Conservation (phyloP, 2,797 vertebrate genomes). For the Chaenodraco wilsoni region DNA sequence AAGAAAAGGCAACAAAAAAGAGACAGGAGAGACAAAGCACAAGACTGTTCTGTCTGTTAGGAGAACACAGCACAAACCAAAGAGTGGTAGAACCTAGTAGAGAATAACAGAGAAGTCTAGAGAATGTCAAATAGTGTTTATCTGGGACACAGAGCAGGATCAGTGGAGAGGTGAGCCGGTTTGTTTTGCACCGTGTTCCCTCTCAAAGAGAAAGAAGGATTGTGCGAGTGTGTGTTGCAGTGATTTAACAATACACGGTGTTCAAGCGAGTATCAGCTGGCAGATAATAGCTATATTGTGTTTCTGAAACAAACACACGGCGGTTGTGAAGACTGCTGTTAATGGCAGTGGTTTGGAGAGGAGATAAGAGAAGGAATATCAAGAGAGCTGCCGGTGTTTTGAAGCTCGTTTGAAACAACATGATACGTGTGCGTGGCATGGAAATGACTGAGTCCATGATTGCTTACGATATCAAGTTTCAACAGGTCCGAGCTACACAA, state of each 20-base stretch:
- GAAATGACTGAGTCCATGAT: slow-evolving; percentile 66
- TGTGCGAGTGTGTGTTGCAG: slow-evolving; percentile 38
- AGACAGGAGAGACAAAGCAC: slow-evolving; percentile 22
- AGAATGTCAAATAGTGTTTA: slow-evolving; percentile 65
- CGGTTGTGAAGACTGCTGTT: slow-evolving; percentile 64
- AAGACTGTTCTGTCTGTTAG: slow-evolving; percentile 18
- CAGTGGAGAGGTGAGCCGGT: slow-evolving; percentile 50
- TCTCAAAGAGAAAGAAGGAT: slow-evolving; percentile 56
- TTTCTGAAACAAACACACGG: slow-evolving; percentile 75
- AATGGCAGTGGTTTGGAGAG: slow-evolving; percentile 80
- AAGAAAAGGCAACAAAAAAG: slow-evolving; percentile 3
- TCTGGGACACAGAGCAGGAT: slow-evolving; percentile 61
- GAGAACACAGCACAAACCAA: slow-evolving; percentile 12
- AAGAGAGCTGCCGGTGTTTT: slow-evolving; percentile 65
- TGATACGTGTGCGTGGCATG: slow-evolving; percentile 60
- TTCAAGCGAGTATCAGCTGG: slow-evolving; percentile 76
- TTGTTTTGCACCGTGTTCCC: slow-evolving; percentile 56
- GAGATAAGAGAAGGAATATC: slow-evolving; percentile 72
- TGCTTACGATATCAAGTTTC: slow-evolving; percentile 44
- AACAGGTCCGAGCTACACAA: slow-evolving; percentile 30
- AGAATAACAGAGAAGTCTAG: slow-evolving; percentile 36
- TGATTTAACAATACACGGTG: slow-evolving; percentile 71
- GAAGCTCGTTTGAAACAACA: slow-evolving; percentile 63
- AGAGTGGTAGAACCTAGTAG: slow-evolving; percentile 27
- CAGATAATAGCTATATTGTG: slow-evolving; percentile 82